Conservation (phyloP, 1,140 invertebrate species). For the Melanaphis sacchari region DNA sequence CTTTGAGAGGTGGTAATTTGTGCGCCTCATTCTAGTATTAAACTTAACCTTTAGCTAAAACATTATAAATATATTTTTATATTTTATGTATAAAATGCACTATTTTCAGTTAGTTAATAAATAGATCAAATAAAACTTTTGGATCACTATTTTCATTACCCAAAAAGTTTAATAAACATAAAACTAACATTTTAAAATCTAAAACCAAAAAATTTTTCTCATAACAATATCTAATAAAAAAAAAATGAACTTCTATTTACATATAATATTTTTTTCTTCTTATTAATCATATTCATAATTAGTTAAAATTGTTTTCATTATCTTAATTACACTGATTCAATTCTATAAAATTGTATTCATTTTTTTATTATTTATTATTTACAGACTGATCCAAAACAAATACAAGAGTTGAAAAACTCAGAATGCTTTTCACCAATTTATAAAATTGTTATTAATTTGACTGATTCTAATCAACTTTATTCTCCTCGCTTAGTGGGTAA, state of each 20-base stretch:
- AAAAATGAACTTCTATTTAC: background rate
- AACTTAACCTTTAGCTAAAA: too few species aligned
- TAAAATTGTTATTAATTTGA: slow-evolving; percentile 64
- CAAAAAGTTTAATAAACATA: background rate
- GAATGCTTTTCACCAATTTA: slow-evolving; percentile 64
- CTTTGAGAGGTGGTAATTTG: too few species aligned
- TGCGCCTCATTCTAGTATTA: too few species aligned
- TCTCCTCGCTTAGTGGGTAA: slow-evolving; percentile 29
- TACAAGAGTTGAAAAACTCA: slow-evolving; percentile 63
- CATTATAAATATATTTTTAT: too few species aligned
- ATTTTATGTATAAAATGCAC: too few species aligned
- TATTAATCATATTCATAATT: background rate
- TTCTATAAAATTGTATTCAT: background rate
- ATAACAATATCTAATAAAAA: background rate
- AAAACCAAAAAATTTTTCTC: background rate
- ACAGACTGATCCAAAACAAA: slow-evolving; percentile 63
- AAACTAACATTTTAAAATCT: background rate
- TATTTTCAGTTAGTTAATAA: too few species aligned
- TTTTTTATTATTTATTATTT: slow-evolving; percentile 59
- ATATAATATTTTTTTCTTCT: background rate
- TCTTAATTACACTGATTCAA: background rate
- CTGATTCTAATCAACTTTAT: slow-evolving; percentile 46
- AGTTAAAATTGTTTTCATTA: background rate
- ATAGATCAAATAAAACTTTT: too few species aligned
- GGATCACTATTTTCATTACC: background rate